Evolutionary conservation across 1,140 invertebrate genomes (phyloP), one percentile per base, ranked within the genome.

Genomic region (Calephelis nemesis): DNA sequence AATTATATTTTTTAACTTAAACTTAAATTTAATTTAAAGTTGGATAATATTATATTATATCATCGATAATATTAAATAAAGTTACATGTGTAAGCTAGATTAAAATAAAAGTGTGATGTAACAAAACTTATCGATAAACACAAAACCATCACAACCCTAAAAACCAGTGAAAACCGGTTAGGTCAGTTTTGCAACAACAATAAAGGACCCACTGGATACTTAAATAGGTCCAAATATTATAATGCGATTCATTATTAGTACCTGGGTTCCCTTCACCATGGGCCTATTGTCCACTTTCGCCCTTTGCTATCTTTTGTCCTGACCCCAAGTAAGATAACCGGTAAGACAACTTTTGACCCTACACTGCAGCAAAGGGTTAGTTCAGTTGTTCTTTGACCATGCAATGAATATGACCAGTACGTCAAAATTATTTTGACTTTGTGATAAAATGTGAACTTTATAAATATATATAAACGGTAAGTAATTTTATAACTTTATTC

Each of bases 151-250:
- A 58, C 85, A 75, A 64, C 85, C 70, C 85, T 82, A 84, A 39
- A 74, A 79, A 78, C 78, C 64, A 67, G 73, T 75, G 70, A 76
- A 80, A 90, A 90, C 87, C 85, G 87, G 87, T 91, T 79, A 89
- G 87, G 88, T 89, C 88, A 91, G 85, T 91, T 89, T 75, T 75
- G 83, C 80, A 83, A 78, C 78, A 77, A 84, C 82, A 89, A 88
- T 87, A 86, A 85, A 81, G 70, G 45, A 82, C 82, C 84, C 84
- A 82, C 76, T 85, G 85, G 87, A 86, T 91, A 91, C 88, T 91
- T 87, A 91, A 91, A 91, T 89, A 91, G 87, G 87, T 89, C 87
- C 88, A 91, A 91, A 90, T 84, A 91, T 88, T 87, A 89, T 87
- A 91, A 88, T 90, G 79, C 68, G 76, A 79, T 82, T 73, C 74